phyloP scores from a whole-genome alignment of 2,888 invertebrate genomes.

The Ceriagrion tenellum region DNA sequence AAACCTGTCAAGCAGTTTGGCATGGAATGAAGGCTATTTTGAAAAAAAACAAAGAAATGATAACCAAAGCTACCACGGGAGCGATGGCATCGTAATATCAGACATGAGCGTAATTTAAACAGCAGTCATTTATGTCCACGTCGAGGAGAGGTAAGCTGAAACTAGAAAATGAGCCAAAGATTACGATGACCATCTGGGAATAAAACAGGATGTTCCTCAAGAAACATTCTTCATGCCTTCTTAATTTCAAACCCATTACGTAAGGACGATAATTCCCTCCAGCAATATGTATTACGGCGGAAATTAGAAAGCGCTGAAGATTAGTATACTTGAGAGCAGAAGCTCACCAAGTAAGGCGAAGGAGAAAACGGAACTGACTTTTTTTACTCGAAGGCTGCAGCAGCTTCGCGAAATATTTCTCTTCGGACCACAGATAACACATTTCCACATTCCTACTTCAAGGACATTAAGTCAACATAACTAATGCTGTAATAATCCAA shows the following conservation, averaged over 20 bases:
- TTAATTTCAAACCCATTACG: constrained; percentile 20
- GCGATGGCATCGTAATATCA: too few species aligned
- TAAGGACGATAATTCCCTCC: background rate
- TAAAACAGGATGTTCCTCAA: background rate
- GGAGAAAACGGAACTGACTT: background rate
- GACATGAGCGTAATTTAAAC: too few species aligned
- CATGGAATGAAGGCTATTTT: too few species aligned
- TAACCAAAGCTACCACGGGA: too few species aligned
- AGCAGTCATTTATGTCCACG: background rate
- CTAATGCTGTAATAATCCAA: background rate
- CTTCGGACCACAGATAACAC: background rate
- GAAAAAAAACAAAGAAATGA: too few species aligned
- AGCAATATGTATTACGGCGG: background rate
- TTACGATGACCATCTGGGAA: background rate
- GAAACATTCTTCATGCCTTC: background rate
- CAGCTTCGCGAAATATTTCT: background rate
- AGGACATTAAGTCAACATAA: constrained; percentile 2
- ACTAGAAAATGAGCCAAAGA: background rate
- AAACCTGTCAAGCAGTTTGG: too few species aligned
- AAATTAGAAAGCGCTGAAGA: background rate
- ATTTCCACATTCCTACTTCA: background rate
- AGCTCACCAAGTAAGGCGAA: background rate
- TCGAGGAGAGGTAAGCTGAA: background rate
- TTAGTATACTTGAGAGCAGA: background rate
- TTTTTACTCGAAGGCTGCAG: background rate